Conservation (phyloP, 2,797 vertebrate genomes). For the Rhinatrema bivittatum region DNA sequence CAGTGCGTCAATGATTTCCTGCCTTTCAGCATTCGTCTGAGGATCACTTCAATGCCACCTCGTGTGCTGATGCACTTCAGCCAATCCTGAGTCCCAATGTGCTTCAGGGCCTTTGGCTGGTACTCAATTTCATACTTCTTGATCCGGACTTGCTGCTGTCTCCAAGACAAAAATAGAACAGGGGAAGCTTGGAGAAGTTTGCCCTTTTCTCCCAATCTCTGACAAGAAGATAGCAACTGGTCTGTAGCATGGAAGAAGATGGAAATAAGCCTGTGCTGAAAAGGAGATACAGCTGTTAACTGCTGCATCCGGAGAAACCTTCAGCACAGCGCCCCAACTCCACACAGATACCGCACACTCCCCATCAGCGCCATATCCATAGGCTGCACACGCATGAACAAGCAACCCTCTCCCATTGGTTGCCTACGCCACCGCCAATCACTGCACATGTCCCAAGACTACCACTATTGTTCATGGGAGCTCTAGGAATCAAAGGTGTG, state of each 20-base stretch:
- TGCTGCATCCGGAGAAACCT: not conserved
- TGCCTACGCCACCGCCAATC: too few relatives aligned
- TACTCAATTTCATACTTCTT: constrained; percentile 80
- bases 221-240: too few relatives aligned
- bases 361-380: too few relatives aligned
- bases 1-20: constrained; percentile 80
- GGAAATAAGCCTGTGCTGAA: constrained; percentile 10
- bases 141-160: constrained; percentile 62
- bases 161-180: constrained; percentile 42
- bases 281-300: fast-evolving
- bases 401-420: too few relatives aligned
- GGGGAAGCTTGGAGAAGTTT: not conserved
- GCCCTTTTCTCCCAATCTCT: too few relatives aligned
- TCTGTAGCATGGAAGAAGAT: not conserved
- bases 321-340: too few relatives aligned
- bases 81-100: constrained; percentile 90
- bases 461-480: too few relatives aligned
- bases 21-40: constrained; percentile 83
- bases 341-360: too few relatives aligned
- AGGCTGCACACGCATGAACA: too few relatives aligned
- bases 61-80: constrained; percentile 63
- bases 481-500: too few relatives aligned
- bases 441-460: too few relatives aligned
- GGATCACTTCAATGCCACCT: constrained; percentile 74
- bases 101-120: constrained; percentile 87